Conservation (phyloP, 2,113 vertebrate genomes). For the Rhipidura dahli region DNA sequence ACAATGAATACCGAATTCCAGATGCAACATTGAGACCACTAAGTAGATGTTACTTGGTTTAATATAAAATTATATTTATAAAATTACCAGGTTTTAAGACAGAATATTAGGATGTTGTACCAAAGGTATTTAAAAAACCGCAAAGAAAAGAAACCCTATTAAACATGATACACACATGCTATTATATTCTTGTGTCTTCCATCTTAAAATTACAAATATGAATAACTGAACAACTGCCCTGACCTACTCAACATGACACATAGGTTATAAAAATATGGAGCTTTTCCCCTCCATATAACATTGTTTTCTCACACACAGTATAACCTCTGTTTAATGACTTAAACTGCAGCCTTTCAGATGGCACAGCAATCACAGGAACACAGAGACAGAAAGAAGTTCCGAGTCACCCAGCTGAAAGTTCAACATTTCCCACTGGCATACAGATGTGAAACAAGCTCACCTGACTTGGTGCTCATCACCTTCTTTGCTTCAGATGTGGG, state of each 20-base stretch:
- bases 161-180: neutral
- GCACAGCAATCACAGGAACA: neutral
- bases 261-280: neutral
- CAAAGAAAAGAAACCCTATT: neutral
- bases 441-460: neutral
- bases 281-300: neutral
- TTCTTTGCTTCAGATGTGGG: neutral
- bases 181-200: neutral
- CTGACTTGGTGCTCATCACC: neutral
- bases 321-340: neutral
- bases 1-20: neutral
- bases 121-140: neutral
- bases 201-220: neutral
- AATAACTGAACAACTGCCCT: neutral
- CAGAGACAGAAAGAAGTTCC: neutral
- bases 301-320: neutral
- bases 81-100: neutral
- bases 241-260: neutral
- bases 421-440: neutral
- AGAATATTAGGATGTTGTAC: neutral
- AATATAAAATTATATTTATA: neutral
- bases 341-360: neutral
- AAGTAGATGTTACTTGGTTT: neutral
- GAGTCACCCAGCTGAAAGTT: neutral
- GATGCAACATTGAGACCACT: rapidly evolving